Evolutionary conservation across 1,140 invertebrate species (phyloP), one percentile per base, ranked within the genome.

Genomic region (Eciton burchellii): DNA sequence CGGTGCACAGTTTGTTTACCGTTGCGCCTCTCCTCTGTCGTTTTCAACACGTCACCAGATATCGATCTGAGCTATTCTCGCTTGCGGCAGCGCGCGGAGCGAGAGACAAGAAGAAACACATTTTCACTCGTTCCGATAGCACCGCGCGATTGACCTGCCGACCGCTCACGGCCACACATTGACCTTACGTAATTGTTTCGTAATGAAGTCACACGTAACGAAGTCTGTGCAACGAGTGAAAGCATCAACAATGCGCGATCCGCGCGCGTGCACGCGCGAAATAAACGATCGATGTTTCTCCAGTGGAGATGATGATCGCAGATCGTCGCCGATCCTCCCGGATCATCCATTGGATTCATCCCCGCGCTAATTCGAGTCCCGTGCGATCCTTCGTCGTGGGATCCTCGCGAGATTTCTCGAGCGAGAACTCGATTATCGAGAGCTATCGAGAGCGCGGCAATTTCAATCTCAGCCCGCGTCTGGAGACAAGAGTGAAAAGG

Each of bases 101-200:
- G 62, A 43, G 41, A 9, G 21, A 14, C 41, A 83, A 49, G 81
- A 52, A 73, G 73, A 86, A 86, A 81, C 82, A 45, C 52, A 49
- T 70, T 85, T 86, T 26, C 35, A n/a, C 77, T 79, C 56, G 43
- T 56, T 74, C 62, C 56, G 43, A 76, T 83, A 35, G 41, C 60
- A 52, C 2, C 6, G 66, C 60, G 84, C 77, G 81, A 85, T 85
- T 77, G 79, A 74, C 60, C 29, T 68, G 65, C 26, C 66, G 45
- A 54, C 60, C 16, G 59, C 84, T 86, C 85, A 87, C 71, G 83
- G 79, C 49, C 85, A 87, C 84, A 72, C 60, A n/a, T 29, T 79
- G 81, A 79, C 84, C 85, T 87, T 87, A 87, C 81, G 76, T 87
- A 87, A 87, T 86, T 57, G 54, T 87, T 87, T 79, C 57, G 81